Base-by-base conservation (phyloP, 2,797 vertebrate genomes). In the Acanthurus lineatus region DNA sequence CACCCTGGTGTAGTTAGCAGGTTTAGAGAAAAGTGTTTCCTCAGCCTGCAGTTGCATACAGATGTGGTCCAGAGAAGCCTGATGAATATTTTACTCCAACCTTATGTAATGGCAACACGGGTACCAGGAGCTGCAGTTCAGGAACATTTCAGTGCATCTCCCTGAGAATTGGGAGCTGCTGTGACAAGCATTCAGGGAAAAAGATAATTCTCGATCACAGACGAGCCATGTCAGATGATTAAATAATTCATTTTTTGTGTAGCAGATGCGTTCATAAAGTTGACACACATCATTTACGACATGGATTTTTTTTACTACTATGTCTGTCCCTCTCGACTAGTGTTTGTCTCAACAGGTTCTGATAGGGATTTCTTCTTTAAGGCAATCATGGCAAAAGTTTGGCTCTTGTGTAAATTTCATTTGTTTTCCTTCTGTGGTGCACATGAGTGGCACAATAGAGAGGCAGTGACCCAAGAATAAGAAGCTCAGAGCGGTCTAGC, bases 61-160 rank as follows among this genome's bases (percentile, higher is more conserved):
- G 91, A 94, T 89, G 84, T 90, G 83, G 74, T 91, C 88, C 85
- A 73, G 86, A 87, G 87, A 79, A 82, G 79, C 81, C 61, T 89
- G 83, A 94, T 95, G 91, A 95, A 95, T 94, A 94, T 94, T 94
- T 95, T 82, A 95, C 90, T 86, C 57, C 28, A 76, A 54, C 28
- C 85, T 94, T 93, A 93, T 86, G 88, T 93, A 94, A 94, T 48
- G 17, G 75, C 75, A 77, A 85, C 91, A 86, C 57, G n/a, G 84
- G 81, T 83, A 87, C 83, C 71, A 57, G 66, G 85, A 83, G 87
- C 84, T 83, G 81, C 78, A 83, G 79, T 84, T 88, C 70, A 68
- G 81, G 78, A 84, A 67, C 82, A 72, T 87, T 85, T 86, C 51
- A 61, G 28, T 81, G 77, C 79, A 61, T 79, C 83, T 91, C 64